Base-by-base conservation (phyloP, 2,888 invertebrate genomes). In the Machimus atricapillus region DNA sequence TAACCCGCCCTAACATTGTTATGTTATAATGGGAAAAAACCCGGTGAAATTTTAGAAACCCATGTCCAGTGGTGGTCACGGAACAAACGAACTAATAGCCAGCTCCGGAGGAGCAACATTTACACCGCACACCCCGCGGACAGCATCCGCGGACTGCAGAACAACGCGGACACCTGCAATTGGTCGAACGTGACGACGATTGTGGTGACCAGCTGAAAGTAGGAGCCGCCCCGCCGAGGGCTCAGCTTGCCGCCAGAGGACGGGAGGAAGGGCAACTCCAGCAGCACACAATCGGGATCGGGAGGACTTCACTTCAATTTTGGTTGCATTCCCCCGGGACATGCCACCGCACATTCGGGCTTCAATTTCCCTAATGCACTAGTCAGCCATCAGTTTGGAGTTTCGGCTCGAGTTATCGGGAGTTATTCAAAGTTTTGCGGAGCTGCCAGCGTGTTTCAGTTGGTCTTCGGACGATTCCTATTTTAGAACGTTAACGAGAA, bases 41-140 rank as follows among this genome's bases (percentile, higher is more conserved):
- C 85, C 16, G 31, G 40, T 77, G 77, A 86, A 86, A 86, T 87
- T 88, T 83, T 90, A 92, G 92, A 92, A 90, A 92, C 92, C 88
- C 92, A 92, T 90, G 92, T 92, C 89, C 92, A 92, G 89, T 92
- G 92, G 92, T 92, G 92, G 92, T 92, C 92, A 89, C 92, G 92
- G 89, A 92, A 92, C 90, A 92, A 92, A 88, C 90, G 88, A 91
- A 91, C 88, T 90, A 92, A 92, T 90, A 92, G 92, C 87, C 92
- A 92, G 90, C 90, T 92, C 89, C 90, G 92, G 87, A 90, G 92
- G 79, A 92, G 92, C 90, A 92, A 92, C 89, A 92, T 92, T 85
- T 92, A 92, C 85, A 92, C 92, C 74, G 91, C 92, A 34, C 92
- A 92, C 90, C 92, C 92, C 88, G 92, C 92, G 81, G 92, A 92